A percentile compares a stretch with the other conserved stretches of the same genome.
phyloP scores from a whole-genome alignment of 2,797 vertebrate species.

The Monodelphis domestica region DNA sequence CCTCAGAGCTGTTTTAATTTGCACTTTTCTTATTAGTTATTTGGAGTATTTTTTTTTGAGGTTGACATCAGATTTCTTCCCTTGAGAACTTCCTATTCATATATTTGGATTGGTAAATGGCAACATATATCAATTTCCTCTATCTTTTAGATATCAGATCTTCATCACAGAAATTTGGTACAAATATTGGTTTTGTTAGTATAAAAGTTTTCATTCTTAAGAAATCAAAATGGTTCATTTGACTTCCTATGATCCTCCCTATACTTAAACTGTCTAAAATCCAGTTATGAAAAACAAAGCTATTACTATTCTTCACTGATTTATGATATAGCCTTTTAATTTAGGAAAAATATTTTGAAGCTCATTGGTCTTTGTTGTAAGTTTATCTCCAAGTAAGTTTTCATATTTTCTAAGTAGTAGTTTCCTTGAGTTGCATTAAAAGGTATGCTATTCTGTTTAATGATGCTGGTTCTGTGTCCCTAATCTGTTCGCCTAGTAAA shows the following conservation, averaged over 20 bases:
- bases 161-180: background rate
- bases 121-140: background rate
- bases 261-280: background rate
- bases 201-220: background rate
- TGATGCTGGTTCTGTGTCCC: background rate
- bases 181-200: background rate
- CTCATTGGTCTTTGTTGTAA: background rate
- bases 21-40: background rate
- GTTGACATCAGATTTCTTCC: background rate
- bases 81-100: background rate
- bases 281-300: background rate
- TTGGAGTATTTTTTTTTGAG: background rate
- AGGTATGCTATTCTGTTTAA: background rate
- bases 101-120: background rate
- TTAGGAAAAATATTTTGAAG: background rate
- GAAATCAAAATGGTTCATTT: background rate
- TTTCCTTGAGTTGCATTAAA: background rate
- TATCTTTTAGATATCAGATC: background rate
- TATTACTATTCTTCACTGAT: background rate
- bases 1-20: background rate
- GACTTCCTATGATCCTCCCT: background rate
- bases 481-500: background rate
- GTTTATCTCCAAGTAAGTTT: background rate
- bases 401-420: background rate
- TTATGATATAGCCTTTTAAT: background rate